These are phyloP conservation scores for Umimayanthus kanabou DNA, from an alignment of 92 coral and sea anemone genomes.

Conservation along the genomic window DNA sequence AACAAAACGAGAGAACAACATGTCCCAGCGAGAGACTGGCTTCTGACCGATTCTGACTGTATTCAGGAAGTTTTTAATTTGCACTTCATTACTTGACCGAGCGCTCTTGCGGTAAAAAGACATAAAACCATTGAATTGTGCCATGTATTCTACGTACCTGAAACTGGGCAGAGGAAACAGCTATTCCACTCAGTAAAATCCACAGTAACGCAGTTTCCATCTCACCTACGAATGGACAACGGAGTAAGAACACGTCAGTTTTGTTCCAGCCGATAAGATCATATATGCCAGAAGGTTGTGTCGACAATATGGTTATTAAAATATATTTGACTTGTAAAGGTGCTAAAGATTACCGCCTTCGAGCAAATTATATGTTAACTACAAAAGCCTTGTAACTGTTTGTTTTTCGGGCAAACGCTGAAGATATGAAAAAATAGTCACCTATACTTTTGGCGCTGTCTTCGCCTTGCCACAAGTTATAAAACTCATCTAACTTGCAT, in stretches of 20 bases:
- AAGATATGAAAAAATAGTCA: background rate
- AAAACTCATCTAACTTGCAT: background rate
- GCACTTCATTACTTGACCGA: constrained; percentile 3
- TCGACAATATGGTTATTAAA: constrained; percentile 18
- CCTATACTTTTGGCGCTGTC: background rate
- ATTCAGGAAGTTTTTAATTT: background rate
- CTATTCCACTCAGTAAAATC: constrained; percentile 4
- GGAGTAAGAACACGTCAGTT: background rate
- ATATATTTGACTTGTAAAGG: constrained; percentile 22
- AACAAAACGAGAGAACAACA: constrained; percentile 19
- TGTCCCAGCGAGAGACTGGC: background rate
- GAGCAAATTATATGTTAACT: constrained; percentile 29
- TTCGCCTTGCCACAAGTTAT: background rate
- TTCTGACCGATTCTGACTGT: background rate
- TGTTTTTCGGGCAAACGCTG: constrained; percentile 1
- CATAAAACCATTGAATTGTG: background rate
- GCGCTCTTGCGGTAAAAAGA: background rate
- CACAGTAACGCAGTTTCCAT: constrained; percentile 7
- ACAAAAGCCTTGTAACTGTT: constrained; percentile 4
- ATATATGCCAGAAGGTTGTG: background rate
- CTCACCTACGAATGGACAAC: constrained; percentile 7
- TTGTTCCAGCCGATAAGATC: constrained; percentile 14
- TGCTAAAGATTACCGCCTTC: constrained; percentile 19
- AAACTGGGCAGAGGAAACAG: constrained; percentile 1
- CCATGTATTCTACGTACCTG: constrained; percentile 20